Percentiles rank a stretch among this genome's conserved stretches.
phyloP scores from a whole-genome alignment of 2,888 invertebrate species.

The Nomada flava region DNA sequence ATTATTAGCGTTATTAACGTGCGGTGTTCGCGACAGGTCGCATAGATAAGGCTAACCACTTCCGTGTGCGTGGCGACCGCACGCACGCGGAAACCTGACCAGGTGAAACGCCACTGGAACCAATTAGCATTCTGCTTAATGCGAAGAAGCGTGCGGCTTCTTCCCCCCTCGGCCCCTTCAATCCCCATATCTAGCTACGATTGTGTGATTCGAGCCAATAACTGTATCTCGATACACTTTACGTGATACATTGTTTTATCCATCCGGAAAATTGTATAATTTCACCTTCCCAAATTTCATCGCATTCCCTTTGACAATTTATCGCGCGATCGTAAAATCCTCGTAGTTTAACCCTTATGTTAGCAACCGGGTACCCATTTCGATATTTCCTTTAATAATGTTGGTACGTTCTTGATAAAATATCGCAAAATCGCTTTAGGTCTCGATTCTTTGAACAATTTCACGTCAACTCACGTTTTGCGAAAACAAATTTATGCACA shows the following conservation, averaged over 20 bases:
- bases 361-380: no score
- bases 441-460: no score
- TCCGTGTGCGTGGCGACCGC: conserved; percentile 30
- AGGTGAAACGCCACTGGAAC: conserved; percentile 61
- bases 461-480: no score
- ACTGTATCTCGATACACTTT: not conserved
- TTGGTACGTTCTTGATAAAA: no score
- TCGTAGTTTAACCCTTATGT: no score
- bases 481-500: no score
- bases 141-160: conserved; percentile 54
- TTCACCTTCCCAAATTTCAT: no score
- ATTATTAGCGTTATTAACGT: conserved; percentile 65
- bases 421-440: no score
- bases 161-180: conserved; percentile 5
- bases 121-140: conserved; percentile 68
- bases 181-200: not conserved
- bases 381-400: no score
- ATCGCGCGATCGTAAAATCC: no score
- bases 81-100: conserved; percentile 41
- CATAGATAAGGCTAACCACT: conserved; percentile 43
- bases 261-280: no score
- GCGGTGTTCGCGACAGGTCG: conserved; percentile 30
- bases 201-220: not conserved
- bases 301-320: no score
- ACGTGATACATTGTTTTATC: not conserved